Conservation (phyloP, 1,140 invertebrate genomes). For the Apolygus lucorum region DNA sequence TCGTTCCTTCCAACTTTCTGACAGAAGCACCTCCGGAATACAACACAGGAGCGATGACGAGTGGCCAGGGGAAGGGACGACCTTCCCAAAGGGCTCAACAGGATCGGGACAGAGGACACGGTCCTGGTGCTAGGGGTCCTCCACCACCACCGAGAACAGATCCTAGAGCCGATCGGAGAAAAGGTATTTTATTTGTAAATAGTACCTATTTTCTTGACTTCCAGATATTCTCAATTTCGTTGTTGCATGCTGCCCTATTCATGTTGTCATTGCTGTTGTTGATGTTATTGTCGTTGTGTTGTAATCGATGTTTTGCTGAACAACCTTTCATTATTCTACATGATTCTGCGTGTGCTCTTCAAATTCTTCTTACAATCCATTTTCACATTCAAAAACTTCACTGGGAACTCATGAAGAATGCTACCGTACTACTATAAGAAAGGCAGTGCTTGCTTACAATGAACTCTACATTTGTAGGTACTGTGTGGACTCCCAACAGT, state of each 20-base stretch:
- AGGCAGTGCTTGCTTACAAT: too few relatives aligned
- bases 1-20: constrained; percentile 93
- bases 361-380: neutral
- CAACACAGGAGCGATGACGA: constrained; percentile 32
- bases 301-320: constrained; percentile 5
- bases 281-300: constrained; percentile 5
- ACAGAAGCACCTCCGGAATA: constrained; percentile 64
- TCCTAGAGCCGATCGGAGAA: constrained; percentile 33
- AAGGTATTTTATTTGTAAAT: constrained; percentile 33
- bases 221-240: neutral
- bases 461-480: too few relatives aligned
- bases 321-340: neutral
- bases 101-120: constrained; percentile 44
- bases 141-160: constrained; percentile 52
- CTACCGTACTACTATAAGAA: too few relatives aligned
- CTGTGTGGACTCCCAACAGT: too few relatives aligned
- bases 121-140: constrained; percentile 63
- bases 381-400: too few relatives aligned
- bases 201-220: neutral
- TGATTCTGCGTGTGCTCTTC: neutral
- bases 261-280: neutral
- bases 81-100: constrained; percentile 36
- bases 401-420: too few relatives aligned
- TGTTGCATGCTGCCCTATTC: constrained; percentile 2
- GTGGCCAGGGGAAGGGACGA: constrained; percentile 35